Evolutionary conservation across 2,797 vertebrate genomes (phyloP), one percentile per base, ranked within the genome.

Genomic region (Danionella dracula): DNA sequence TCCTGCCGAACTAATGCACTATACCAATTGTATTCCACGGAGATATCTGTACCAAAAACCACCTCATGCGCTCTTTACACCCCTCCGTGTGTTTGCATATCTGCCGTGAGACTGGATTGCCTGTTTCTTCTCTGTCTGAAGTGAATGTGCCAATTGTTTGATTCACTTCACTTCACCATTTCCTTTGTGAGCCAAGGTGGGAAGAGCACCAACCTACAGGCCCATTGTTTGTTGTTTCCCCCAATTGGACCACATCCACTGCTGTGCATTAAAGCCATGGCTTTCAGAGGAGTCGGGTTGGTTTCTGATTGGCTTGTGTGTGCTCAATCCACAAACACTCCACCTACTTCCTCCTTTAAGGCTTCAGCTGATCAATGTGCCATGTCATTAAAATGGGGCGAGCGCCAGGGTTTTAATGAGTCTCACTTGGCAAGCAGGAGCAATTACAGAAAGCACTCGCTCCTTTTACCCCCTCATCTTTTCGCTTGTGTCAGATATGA

Each of bases 341-440:
- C 32, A 10, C 31, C 27, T 21, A 19, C 15, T 27, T 27, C 1
- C 23, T 66, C 54, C 35, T 10, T 15, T 31, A 38, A 16, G 44
- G 53, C 53, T 21, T 49, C 45, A 67, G 48, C 60, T 45, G 38
- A 66, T 66, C 17, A 54, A 17, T 49, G 41, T 21, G 57, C 50
- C 21, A 31, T 49, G 50, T 61, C 49, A 50, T 70, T 66, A 35
- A 57, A 63, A 42, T 23, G 12, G 27, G 49, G 56, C 15, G 44
- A 53, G 50, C 38, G 55, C 15, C 50, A 54, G 66, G 46, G 37
- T 84, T 83, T 82, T 83, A 76, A 82, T 82, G 78, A 83, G 78
- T 77, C 81, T 77, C 77, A 80, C 85, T 87, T 45, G 83, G 83
- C 82, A 84, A 83, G 80, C 80, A 72, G 71, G 78, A 81, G 78